Evolutionary conservation across 2,797 vertebrate species (phyloP), one percentile per base, ranked within the genome.

Genomic region (Melanotaenia pygmaea): DNA sequence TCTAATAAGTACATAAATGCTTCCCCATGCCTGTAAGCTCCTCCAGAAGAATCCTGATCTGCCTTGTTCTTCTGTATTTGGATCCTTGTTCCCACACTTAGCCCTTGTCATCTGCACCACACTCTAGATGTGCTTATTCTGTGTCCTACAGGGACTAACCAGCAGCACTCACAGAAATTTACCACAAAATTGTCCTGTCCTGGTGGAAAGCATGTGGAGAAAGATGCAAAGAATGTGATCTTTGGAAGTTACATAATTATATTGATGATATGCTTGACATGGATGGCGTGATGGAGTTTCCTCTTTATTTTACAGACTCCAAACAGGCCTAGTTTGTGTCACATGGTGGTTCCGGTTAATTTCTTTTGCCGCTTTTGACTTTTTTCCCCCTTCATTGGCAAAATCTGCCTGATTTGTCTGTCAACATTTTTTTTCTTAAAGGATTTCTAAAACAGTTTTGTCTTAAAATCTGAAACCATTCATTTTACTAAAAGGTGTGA

Each of bases 71-170:
- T 79, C 69, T 80, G 90, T 91, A 84, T 91, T 86, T 80, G 77
- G 86, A 88, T 77, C 67, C 67, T 81, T 47, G 73, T 94, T 94
- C 91, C 91, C 91, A 89, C 91, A 93, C 89, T 91, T 82, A 51
- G 77, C 83, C 37, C 83, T 68, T 84, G 77, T 91, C 73, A 73
- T 89, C 72, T 76, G 67, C 76, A 14, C 71, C 79, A 50, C 40
- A 56, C 79, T 88, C 87, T 74, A 81, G 68, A 86, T 83, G 76
- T 86, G 68, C 86, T 76, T 80, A 61, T 70, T 86, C 82, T 67
- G 66, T 83, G 50, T 90, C 89, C 82, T 74, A 45, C 57, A 18
- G 74, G 74, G 62, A 30, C 62, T 70, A 72, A 80, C 78, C 73
- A 50, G 64, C 53, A 79, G 70, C 53, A 64, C 69, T 90, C 85